Percentiles rank a stretch among this genome's conserved stretches.
Evolutionary conservation across 2,888 invertebrate genomes (phyloP).

Genomic region (Eupithecia dodoneata): DNA sequence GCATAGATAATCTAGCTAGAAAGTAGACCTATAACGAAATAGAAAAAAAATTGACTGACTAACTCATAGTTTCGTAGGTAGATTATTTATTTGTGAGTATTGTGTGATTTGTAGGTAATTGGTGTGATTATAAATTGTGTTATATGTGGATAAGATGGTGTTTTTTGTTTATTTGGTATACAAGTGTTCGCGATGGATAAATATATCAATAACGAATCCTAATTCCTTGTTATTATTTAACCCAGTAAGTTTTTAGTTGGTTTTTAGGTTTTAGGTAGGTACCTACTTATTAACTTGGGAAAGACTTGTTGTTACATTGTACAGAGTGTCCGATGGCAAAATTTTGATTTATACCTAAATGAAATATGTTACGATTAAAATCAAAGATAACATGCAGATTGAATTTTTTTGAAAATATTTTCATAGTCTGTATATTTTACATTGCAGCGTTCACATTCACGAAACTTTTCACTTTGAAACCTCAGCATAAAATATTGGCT

Average conservation of each 20-base stretch:
- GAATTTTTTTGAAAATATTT: too few species aligned
- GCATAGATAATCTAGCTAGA: constrained; percentile 16
- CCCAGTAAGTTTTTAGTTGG: background rate
- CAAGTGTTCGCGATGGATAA: background rate
- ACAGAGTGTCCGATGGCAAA: too few species aligned
- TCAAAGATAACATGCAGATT: too few species aligned
- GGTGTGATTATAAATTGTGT: constrained; percentile 18
- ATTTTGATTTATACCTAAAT: too few species aligned
- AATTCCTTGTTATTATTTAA: background rate
- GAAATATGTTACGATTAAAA: too few species aligned
- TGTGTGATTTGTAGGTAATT: constrained; percentile 27
- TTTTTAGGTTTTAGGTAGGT: background rate
- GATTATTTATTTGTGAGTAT: constrained; percentile 27
- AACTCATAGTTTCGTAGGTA: constrained; percentile 16
- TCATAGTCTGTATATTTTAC: too few species aligned
- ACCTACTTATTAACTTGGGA: too few species aligned
- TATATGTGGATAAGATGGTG: background rate
- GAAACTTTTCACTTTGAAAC: too few species aligned
- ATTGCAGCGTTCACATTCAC: too few species aligned
- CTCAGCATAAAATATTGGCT: too few species aligned
- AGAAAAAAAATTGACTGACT: constrained; percentile 27
- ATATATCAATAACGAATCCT: background rate
- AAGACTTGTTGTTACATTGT: too few species aligned
- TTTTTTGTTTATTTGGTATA: constrained; percentile 4
- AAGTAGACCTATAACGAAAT: constrained; percentile 10